Evolutionary conservation across 2,888 invertebrate genomes (phyloP).

Genomic region (Diplolepis rosae): DNA sequence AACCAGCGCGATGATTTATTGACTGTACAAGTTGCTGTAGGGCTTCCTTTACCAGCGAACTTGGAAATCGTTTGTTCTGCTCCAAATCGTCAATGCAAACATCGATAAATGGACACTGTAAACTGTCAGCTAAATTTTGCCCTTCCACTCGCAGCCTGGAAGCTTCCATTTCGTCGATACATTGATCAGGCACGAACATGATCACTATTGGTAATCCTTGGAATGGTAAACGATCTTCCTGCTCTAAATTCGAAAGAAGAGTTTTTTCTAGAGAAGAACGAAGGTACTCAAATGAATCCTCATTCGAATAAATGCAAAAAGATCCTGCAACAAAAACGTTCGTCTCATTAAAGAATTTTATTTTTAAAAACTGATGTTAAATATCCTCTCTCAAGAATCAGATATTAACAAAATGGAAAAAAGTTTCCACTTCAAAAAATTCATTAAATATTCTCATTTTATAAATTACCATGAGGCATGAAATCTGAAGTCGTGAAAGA

Average conservation of each 20-base stretch:
- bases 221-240: constrained; percentile 90
- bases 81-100: constrained; percentile 78
- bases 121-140: constrained; percentile 89
- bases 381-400: too few species aligned
- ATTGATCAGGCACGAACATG: constrained; percentile 90
- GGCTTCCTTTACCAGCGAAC: constrained; percentile 82
- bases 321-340: constrained; percentile 77
- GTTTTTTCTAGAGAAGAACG: constrained; percentile 94
- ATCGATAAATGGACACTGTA: constrained; percentile 91
- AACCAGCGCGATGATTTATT: constrained; percentile 85
- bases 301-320: constrained; percentile 92
- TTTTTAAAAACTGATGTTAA: too few species aligned
- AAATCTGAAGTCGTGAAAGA: constrained; percentile 90
- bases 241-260: constrained; percentile 89
- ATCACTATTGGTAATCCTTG: constrained; percentile 92
- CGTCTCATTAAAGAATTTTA: too few species aligned
- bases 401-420: neutral
- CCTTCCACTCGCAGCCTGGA: constrained; percentile 91
- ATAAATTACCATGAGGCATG: constrained; percentile 86
- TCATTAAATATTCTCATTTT: neutral
- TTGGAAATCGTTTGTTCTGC: constrained; percentile 78
- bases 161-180: constrained; percentile 89
- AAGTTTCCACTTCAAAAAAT: neutral
- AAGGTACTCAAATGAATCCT: constrained; percentile 93
- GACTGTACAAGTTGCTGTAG: constrained; percentile 84